Evolutionary conservation across 1,140 invertebrate genomes (phyloP).

Genomic region (Drosophila seguyi): DNA sequence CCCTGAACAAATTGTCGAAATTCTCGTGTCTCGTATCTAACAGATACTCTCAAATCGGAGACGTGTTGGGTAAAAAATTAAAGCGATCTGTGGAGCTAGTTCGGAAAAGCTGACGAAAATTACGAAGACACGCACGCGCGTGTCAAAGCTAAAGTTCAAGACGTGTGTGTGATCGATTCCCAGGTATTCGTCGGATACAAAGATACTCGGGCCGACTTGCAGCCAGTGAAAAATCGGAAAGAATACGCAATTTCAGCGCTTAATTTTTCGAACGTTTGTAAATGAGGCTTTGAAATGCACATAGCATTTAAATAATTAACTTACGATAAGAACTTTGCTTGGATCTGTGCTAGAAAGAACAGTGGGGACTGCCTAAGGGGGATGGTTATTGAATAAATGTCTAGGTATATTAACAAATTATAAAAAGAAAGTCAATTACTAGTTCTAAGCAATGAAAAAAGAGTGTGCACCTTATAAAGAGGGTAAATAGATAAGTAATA

Average conservation of each 20-base stretch:
- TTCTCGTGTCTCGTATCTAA: conserved; percentile 51
- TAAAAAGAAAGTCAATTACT: neutral
- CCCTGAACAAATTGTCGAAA: conserved; percentile 18
- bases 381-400: neutral
- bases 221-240: conserved; percentile 15
- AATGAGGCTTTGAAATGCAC: conserved; percentile 50
- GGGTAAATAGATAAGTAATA: too few relatives aligned
- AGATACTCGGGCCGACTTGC: conserved; percentile 23
- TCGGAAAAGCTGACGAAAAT: neutral
- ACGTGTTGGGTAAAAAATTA: conserved; percentile 14
- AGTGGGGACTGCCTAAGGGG: conserved; percentile 12
- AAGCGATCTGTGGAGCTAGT: conserved; percentile 26
- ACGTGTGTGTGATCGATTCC: conserved; percentile 38
- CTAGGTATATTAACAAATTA: neutral
- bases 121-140: conserved; percentile 53
- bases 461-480: too few relatives aligned
- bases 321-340: conserved; percentile 40
- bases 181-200: conserved; percentile 44
- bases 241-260: conserved; percentile 30
- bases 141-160: conserved; percentile 48
- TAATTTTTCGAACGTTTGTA: conserved; percentile 26
- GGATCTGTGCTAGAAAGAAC: conserved; percentile 9
- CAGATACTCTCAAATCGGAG: conserved; percentile 45
- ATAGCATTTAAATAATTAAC: conserved; percentile 60
- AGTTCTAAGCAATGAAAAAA: neutral